A percentile compares a stretch with the other conserved stretches of the same genome.
Evolutionary conservation across 92 coral and sea anemone genomes (phyloP).

Genomic region (Blastomussa wellsi): DNA sequence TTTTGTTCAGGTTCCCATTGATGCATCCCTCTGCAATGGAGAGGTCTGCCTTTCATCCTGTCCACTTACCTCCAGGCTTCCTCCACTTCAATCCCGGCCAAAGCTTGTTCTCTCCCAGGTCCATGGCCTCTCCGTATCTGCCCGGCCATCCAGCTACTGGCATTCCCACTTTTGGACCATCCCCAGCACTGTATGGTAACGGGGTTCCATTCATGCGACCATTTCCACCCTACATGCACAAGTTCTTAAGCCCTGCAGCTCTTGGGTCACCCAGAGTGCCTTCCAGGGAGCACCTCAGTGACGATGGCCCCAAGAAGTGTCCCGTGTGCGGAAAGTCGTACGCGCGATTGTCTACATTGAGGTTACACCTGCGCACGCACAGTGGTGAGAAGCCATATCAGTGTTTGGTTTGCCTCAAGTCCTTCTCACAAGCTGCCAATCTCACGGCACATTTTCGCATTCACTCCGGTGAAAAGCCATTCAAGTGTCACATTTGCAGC

Average conservation of each 20-base stretch:
- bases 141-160: neutral
- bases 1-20: slow-evolving; percentile 12
- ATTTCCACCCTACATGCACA: slow-evolving; percentile 39
- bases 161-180: slow-evolving; percentile 30
- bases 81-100: slow-evolving; percentile 31
- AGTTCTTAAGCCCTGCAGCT: slow-evolving; percentile 15
- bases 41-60: slow-evolving; percentile 39
- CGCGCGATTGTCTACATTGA: slow-evolving; percentile 73
- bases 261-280: slow-evolving; percentile 13
- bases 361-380: slow-evolving; percentile 80
- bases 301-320: slow-evolving; percentile 82
- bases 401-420: slow-evolving; percentile 85
- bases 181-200: slow-evolving; percentile 15
- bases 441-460: slow-evolving; percentile 90
- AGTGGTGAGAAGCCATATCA: slow-evolving; percentile 84
- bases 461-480: slow-evolving; percentile 88
- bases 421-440: slow-evolving; percentile 89
- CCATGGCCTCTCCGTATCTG: slow-evolving; percentile 23
- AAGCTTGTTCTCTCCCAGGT: slow-evolving; percentile 21
- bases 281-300: slow-evolving; percentile 26
- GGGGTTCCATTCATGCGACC: slow-evolving; percentile 25
- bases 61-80: slow-evolving; percentile 39
- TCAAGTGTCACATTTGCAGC: slow-evolving; percentile 79
- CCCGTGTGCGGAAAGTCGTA: slow-evolving; percentile 85
- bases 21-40: slow-evolving; percentile 14